Evolutionary conservation across 2,888 invertebrate species (phyloP).

Genomic region (Cosmia pyralina): DNA sequence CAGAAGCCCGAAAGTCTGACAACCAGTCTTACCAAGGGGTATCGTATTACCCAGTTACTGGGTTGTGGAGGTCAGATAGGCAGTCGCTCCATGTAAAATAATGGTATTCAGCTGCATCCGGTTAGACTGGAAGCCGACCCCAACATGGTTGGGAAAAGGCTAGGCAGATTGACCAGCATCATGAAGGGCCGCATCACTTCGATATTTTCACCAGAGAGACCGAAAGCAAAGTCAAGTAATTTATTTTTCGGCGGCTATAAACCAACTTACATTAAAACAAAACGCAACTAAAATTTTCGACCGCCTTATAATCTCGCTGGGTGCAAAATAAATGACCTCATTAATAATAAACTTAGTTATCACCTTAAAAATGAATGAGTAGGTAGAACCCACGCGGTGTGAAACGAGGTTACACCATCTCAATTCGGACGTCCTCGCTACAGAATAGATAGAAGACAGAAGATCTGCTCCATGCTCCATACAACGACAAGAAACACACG

Average conservation of each 20-base stretch:
- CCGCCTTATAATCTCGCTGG: slow-evolving; percentile 31
- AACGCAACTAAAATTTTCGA: slow-evolving; percentile 42
- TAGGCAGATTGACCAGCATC: too few relatives aligned
- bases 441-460: slow-evolving; percentile 10
- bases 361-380: slow-evolving; percentile 64
- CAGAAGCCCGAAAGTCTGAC: too few relatives aligned
- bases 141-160: too few relatives aligned
- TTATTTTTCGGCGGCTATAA: slow-evolving; percentile 16
- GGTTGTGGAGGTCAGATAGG: too few relatives aligned
- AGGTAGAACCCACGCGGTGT: slow-evolving; percentile 69
- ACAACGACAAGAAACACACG: neutral
- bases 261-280: slow-evolving; percentile 42
- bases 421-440: slow-evolving; percentile 68
- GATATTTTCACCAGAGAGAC: neutral
- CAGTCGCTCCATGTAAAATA: too few relatives aligned
- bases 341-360: slow-evolving; percentile 69
- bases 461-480: neutral
- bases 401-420: slow-evolving; percentile 65
- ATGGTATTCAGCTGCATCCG: too few relatives aligned
- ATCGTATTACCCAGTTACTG: too few relatives aligned
- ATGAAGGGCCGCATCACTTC: neutral
- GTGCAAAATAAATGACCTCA: slow-evolving; percentile 61
- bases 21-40: too few relatives aligned
- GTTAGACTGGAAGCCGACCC: too few relatives aligned
- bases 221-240: neutral